Conservation (phyloP, 2,113 vertebrate genomes). For the Ardeotis arabs region DNA sequence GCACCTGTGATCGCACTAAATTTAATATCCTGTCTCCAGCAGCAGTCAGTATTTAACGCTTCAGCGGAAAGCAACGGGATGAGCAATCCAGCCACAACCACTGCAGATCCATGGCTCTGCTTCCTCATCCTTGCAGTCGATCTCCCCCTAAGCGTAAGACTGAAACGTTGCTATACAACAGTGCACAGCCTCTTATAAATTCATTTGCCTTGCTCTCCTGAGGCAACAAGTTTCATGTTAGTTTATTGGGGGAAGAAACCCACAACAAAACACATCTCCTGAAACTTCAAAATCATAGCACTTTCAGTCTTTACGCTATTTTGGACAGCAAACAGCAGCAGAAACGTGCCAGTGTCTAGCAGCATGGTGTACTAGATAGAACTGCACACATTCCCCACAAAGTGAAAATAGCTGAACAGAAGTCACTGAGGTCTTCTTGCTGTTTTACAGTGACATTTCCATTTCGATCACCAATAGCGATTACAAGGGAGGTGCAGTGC, state of each 20-base stretch:
- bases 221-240: not conserved
- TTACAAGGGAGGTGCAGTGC: not conserved
- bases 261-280: not conserved
- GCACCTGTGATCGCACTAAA: not conserved
- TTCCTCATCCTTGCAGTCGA: slow-evolving; percentile 27
- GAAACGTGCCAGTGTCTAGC: not conserved
- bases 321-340: not conserved
- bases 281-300: not conserved
- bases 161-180: not conserved
- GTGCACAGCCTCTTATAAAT: not conserved
- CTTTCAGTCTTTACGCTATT: not conserved
- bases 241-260: not conserved
- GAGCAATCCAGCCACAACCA: slow-evolving; percentile 7
- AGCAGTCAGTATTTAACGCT: not conserved
- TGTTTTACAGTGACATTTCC: not conserved
- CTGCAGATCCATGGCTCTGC: not conserved
- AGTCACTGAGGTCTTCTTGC: not conserved
- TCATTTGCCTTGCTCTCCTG: not conserved
- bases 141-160: slow-evolving; percentile 20
- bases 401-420: not conserved
- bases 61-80: slow-evolving; percentile 2
- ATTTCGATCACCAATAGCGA: fast-evolving
- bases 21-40: slow-evolving; percentile 45
- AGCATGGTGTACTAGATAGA: not conserved
- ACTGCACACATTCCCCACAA: not conserved